A percentile compares a stretch with the other conserved stretches of the same genome.
phyloP scores from a whole-genome alignment of 2,888 invertebrate genomes.

The Tridacna crocea region DNA sequence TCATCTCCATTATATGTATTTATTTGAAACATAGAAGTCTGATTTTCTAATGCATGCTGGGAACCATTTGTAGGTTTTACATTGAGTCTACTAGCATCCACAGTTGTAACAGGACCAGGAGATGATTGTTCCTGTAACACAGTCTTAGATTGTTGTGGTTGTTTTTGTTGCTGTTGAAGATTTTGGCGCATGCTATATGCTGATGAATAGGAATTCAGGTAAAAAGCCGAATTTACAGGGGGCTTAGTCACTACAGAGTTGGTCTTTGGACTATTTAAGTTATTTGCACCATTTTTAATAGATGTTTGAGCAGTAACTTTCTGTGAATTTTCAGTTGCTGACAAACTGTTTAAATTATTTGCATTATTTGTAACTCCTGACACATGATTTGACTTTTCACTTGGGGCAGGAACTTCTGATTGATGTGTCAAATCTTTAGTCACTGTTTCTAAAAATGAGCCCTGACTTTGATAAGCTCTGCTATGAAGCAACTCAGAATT shows the following conservation, averaged over 20 bases:
- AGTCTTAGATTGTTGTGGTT: constrained; percentile 20
- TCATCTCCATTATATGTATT: constrained; percentile 26
- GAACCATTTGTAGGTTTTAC: constrained; percentile 11
- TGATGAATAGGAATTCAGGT: constrained; percentile 49
- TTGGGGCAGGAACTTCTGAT: not conserved
- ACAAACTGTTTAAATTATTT: constrained; percentile 15
- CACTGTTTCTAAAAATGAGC: constrained; percentile 64
- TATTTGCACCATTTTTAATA: constrained; percentile 24
- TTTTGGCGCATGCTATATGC: constrained; percentile 38
- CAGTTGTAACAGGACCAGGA: constrained; percentile 1
- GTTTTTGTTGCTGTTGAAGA: constrained; percentile 21
- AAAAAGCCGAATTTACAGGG: constrained; percentile 36
- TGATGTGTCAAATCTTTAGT: constrained; percentile 53
- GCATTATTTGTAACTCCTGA: constrained; percentile 22
- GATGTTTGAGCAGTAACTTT: constrained; percentile 16
- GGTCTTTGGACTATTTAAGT: not conserved
- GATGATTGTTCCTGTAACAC: constrained; percentile 1
- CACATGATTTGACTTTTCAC: constrained; percentile 1
- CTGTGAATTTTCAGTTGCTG: constrained; percentile 13
- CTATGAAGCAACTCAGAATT: not conserved
- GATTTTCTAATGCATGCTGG: not conserved
- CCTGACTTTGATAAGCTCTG: not conserved
- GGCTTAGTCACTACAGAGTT: constrained; percentile 24
- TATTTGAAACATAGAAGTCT: constrained; percentile 27
- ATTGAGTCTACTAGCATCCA: constrained; percentile 19